Percentiles rank a stretch among this genome's conserved stretches.
phyloP scores from a whole-genome alignment of 2,797 vertebrate genomes.

The Halcyon badia region DNA sequence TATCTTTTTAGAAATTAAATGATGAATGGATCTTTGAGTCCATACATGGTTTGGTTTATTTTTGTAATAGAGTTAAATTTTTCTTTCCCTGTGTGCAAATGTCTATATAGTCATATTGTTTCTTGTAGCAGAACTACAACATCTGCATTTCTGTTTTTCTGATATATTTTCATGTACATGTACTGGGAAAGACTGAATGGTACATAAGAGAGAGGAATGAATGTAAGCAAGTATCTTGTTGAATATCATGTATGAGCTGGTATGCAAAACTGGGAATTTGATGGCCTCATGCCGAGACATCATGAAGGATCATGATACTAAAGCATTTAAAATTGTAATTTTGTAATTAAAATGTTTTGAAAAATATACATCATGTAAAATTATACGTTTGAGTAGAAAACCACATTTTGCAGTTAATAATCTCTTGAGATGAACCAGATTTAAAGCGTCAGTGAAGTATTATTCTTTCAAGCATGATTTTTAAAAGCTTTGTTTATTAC shows the following conservation, averaged over 20 bases:
- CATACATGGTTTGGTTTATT: background rate
- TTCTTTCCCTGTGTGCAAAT: background rate
- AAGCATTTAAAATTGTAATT: background rate
- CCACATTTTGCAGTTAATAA: background rate
- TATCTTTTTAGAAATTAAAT: background rate
- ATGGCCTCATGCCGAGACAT: background rate
- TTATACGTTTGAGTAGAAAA: background rate
- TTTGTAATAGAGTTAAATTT: background rate
- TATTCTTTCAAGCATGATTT: background rate
- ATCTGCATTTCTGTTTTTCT: background rate
- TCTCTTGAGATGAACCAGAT: background rate
- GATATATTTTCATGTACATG: background rate
- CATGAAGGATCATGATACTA: no score
- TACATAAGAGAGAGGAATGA: background rate
- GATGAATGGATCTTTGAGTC: background rate
- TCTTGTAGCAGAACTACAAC: background rate
- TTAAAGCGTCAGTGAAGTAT: background rate
- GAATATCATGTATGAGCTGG: background rate
- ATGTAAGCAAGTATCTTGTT: background rate
- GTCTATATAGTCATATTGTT: rapidly evolving
- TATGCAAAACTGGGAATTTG: background rate
- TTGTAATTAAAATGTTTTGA: background rate
- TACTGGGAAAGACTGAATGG: background rate
- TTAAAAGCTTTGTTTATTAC: background rate
- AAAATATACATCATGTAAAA: background rate